phyloP scores from a whole-genome alignment of 2,113 vertebrate genomes.

The Laticauda colubrina region DNA sequence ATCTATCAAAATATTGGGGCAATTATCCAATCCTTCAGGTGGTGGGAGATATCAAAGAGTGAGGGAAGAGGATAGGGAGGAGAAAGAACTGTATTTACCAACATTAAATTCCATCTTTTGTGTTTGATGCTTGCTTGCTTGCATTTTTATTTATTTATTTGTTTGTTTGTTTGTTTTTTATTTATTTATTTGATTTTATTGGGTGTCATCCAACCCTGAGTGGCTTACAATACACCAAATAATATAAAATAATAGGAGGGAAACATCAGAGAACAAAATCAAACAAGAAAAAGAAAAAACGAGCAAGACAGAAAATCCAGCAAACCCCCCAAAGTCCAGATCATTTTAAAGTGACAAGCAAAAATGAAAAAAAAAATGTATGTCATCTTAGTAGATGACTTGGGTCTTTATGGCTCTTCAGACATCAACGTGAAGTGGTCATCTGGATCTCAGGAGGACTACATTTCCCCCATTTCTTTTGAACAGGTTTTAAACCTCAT shows the following conservation, averaged over 20 bases:
- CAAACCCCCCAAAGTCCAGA: neutral
- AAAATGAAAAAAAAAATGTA: rapidly evolving
- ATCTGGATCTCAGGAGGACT: neutral
- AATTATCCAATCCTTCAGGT: neutral
- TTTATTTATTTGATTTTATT: neutral
- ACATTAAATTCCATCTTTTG: neutral
- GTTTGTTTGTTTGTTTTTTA: too few species aligned
- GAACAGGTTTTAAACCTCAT: neutral
- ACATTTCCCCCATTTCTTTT: neutral
- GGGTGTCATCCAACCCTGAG: neutral
- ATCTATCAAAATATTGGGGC: neutral
- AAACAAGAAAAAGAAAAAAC: neutral
- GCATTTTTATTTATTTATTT: too few species aligned
- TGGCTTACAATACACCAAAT: neutral
- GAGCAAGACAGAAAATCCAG: neutral
- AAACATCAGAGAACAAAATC: neutral
- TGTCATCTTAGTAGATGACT: neutral
- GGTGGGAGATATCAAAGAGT: too few species aligned
- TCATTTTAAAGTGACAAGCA: too few species aligned
- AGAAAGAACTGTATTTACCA: neutral
- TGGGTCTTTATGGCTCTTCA: neutral
- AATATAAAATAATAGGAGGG: neutral
- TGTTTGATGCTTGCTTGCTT: neutral
- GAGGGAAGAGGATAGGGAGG: too few species aligned
- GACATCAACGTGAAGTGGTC: neutral